A percentile compares a stretch with the other conserved stretches of the same genome.
Conservation (phyloP, 35 echinoderm and acorn worm species). For the Strongylocentrotus purpuratus region DNA sequence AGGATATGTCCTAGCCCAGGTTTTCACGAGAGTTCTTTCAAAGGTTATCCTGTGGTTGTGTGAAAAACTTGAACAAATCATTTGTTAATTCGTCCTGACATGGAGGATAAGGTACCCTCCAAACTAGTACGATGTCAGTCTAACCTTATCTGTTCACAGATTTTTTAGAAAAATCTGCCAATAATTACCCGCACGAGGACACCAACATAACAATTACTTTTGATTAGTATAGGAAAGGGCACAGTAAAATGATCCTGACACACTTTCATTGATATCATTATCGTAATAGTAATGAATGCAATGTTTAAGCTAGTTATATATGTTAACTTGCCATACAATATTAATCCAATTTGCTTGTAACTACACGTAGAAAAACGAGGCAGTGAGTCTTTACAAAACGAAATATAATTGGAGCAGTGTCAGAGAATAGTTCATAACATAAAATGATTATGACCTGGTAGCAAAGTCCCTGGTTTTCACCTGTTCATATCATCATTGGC, state of each 20-base stretch:
- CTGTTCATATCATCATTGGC: not conserved
- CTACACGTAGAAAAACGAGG: too few relatives aligned
- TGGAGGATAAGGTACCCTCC: not conserved
- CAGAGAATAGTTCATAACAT: not conserved
- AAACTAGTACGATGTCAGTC: not conserved
- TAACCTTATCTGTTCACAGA: not conserved
- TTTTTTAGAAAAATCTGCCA: not conserved
- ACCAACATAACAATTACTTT: not conserved
- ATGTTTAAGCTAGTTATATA: not conserved
- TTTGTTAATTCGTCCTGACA: not conserved
- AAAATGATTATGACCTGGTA: not conserved
- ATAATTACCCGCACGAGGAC: not conserved
- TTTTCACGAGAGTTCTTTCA: not conserved
- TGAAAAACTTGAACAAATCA: not conserved
- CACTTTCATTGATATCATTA: not conserved
- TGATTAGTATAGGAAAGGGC: not conserved
- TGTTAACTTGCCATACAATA: not conserved
- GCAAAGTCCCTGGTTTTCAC: not conserved
- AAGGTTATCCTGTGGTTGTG: not conserved
- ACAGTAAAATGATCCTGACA: not conserved
- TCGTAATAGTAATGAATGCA: not conserved
- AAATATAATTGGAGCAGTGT: not conserved
- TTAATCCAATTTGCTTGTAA: too few relatives aligned
- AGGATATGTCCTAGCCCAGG: slow-evolving; percentile 8
- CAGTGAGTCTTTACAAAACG: too few relatives aligned